phyloP scores from a whole-genome alignment of 2,113 vertebrate genomes.

The Cyprinodon variegatus region DNA sequence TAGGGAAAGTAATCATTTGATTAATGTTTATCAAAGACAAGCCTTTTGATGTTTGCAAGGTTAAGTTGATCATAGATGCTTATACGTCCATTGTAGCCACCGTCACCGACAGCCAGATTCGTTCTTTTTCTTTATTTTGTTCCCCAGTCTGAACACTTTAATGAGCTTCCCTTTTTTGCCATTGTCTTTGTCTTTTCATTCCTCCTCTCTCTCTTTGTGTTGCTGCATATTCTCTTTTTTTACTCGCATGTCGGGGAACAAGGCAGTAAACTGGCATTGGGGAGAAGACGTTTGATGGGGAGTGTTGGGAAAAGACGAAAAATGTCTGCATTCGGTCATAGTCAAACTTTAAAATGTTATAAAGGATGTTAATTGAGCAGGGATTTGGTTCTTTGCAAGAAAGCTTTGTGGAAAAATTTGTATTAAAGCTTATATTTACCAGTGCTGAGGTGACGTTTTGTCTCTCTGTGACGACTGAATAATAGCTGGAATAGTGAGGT shows the following conservation, averaged over 20 bases:
- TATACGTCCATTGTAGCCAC: not conserved
- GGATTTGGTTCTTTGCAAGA: slow-evolving; percentile 20
- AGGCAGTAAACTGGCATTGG: slow-evolving; percentile 12
- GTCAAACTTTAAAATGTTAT: slow-evolving; percentile 32
- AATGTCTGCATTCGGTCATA: slow-evolving; percentile 26
- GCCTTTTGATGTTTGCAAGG: not conserved
- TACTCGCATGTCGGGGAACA: not conserved
- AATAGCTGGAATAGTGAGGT: not conserved
- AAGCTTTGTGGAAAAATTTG: not conserved
- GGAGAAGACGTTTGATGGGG: slow-evolving; percentile 33
- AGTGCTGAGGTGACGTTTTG: slow-evolving; percentile 13
- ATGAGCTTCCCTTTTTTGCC: slow-evolving; percentile 11
- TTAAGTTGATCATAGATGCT: slow-evolving; percentile 1
- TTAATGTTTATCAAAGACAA: slow-evolving; percentile 13
- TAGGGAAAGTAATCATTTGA: slow-evolving; percentile 15
- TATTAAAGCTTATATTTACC: slow-evolving; percentile 23
- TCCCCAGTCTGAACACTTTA: slow-evolving; percentile 9
- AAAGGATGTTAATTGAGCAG: slow-evolving; percentile 34
- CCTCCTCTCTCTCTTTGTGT: not conserved
- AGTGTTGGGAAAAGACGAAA: slow-evolving; percentile 7
- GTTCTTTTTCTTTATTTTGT: not conserved
- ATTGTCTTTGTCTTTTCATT: slow-evolving; percentile 11
- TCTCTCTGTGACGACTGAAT: not conserved
- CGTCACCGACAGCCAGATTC: not conserved
- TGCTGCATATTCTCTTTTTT: slow-evolving; percentile 12